Evolutionary conservation across 2,113 vertebrate species (phyloP).

Genomic region (Takifugu bimaculatus): DNA sequence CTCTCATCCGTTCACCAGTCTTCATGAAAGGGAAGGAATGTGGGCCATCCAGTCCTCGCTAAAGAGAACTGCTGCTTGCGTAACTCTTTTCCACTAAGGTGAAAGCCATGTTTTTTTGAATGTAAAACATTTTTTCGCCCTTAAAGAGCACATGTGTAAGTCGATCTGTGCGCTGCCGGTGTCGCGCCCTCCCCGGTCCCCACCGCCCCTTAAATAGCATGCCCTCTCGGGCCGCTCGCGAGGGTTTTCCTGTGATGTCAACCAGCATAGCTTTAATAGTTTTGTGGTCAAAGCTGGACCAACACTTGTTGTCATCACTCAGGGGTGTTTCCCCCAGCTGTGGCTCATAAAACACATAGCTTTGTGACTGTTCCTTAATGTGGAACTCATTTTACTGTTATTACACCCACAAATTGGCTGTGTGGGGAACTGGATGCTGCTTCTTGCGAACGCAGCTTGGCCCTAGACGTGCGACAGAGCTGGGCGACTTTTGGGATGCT

Average conservation of each 20-base stretch:
- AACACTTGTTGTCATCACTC: constrained; percentile 71
- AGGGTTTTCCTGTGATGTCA: constrained; percentile 60
- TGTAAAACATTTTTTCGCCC: not conserved
- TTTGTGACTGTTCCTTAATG: constrained; percentile 68
- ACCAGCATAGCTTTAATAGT: constrained; percentile 62
- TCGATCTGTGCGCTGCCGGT: constrained; percentile 1
- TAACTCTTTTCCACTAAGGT: constrained; percentile 18
- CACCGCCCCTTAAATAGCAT: constrained; percentile 20
- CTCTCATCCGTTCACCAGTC: constrained; percentile 1
- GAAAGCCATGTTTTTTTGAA: not conserved
- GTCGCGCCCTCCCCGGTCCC: constrained; percentile 9
- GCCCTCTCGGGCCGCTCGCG: constrained; percentile 33
- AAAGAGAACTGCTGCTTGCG: constrained; percentile 2
- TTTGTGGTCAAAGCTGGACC: constrained; percentile 55
- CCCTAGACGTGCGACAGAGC: constrained; percentile 12
- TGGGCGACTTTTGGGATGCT: constrained; percentile 37
- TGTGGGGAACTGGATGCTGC: constrained; percentile 28
- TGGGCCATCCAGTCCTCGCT: not conserved
- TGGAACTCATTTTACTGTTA: constrained; percentile 57
- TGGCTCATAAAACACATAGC: constrained; percentile 59
- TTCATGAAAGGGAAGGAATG: constrained; percentile 20
- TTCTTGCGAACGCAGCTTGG: constrained; percentile 33
- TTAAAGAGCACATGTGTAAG: not conserved
- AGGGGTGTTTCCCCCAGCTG: constrained; percentile 73
- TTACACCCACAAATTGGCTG: constrained; percentile 52